Base-by-base conservation (phyloP, 2,113 vertebrate genomes). In the Pyxicephalus adspersus region DNA sequence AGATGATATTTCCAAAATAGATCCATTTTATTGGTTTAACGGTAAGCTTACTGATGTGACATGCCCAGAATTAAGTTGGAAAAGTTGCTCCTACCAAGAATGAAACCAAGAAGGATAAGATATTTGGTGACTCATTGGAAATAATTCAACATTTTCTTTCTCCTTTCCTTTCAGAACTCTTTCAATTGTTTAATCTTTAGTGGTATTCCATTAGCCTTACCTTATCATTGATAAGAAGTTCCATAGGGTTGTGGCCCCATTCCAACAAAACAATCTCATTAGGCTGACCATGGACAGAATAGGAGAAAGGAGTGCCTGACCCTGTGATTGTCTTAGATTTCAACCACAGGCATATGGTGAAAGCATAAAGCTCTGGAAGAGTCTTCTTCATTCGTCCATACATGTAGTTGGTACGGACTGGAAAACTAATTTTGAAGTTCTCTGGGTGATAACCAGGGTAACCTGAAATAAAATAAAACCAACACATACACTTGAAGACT, bases 181-280 rank as follows among this genome's bases (percentile, higher is more conserved):
- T 13, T 15, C 1, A 45, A 13, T 45, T 45, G 6, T 45, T 1
- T 45, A 9, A 45, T 45, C 15, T 45, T 13, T 13, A 45, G 38
- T 9, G 9, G 15, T 45, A 45, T 45, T 45, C 1, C 15, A 7
- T 38, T 38, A 11, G 26, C 8, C 87, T 64, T 77, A 96, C 97
- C 95, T 98, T 99, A 84, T 98, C 96, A 0, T 98, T 99, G 88
- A 99, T 95, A 80, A 99, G 96, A 88, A 99, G 94, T 87, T 99
- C 97, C 87, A 96, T 94, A 1, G 96, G 97, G 66, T 95, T 97
- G 5, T 91, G 92, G 58, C 96, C 94, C 0, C 96, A 94, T 87
- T 99, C 96, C 72, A 99, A 87, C 76, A 99, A 90, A 84, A 98
- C 98, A 0, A 99, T 93, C 90, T 99, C 96, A 0, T 99, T 99